Conservation (phyloP, 1,140 invertebrate genomes). For the Aplysia californica region DNA sequence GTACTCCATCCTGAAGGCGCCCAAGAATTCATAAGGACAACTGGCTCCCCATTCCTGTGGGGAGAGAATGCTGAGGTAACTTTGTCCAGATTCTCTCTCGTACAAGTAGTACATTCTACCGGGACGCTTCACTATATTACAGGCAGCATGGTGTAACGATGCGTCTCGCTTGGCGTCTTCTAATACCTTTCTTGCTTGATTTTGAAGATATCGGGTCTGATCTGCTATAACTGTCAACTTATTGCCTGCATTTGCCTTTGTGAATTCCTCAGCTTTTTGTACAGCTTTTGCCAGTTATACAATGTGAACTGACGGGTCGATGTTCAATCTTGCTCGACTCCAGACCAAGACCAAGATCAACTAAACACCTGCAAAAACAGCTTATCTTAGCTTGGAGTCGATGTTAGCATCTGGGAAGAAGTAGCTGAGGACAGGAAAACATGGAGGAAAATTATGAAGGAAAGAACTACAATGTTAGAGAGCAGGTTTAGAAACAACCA, state of each 20-base stretch:
- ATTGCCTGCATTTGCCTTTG: constrained; percentile 73
- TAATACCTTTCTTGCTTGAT: constrained; percentile 74
- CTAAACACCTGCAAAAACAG: too few relatives aligned
- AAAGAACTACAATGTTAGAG: too few relatives aligned
- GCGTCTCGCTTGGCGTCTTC: constrained; percentile 73
- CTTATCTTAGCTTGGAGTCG: too few relatives aligned
- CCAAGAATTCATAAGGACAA: constrained; percentile 74
- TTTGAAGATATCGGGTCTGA: constrained; percentile 76
- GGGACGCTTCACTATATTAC: constrained; percentile 80
- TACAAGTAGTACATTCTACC: constrained; percentile 81
- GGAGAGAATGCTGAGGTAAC: constrained; percentile 80
- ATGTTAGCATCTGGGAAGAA: too few relatives aligned
- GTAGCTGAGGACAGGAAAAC: too few relatives aligned
- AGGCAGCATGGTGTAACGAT: constrained; percentile 76
- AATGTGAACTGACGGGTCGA: too few relatives aligned
- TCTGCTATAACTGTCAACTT: constrained; percentile 78
- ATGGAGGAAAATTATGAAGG: too few relatives aligned
- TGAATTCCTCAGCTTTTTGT: constrained; percentile 75
- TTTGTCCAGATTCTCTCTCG: constrained; percentile 72
- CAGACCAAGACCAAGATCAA: too few relatives aligned
- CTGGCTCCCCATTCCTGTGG: constrained; percentile 78
- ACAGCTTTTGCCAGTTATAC: too few relatives aligned
- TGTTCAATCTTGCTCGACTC: too few relatives aligned
- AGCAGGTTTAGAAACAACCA: too few relatives aligned
- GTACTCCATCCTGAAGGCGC: constrained; percentile 76